These are phyloP conservation scores for Nephotettix cincticeps DNA, from an alignment of 1,140 invertebrate species.

Conservation along the genomic window DNA sequence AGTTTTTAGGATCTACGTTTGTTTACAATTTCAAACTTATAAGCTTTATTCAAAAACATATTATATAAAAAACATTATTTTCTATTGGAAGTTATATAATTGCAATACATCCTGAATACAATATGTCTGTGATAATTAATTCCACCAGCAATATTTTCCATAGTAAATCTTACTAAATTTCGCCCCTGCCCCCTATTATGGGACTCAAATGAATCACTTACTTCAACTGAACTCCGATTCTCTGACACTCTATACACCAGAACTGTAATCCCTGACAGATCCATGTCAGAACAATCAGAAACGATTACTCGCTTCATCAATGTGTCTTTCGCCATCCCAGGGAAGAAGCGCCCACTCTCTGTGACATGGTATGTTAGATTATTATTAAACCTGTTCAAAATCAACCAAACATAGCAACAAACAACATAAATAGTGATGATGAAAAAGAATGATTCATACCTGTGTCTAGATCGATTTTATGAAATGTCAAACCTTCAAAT, in stretches of 20 bases:
- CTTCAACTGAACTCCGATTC: background rate
- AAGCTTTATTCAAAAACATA: too few relatives aligned
- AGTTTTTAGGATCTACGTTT: too few relatives aligned
- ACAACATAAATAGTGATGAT: too few relatives aligned
- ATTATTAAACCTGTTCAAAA: too few relatives aligned
- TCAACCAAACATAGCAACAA: too few relatives aligned
- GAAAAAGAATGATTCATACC: too few relatives aligned
- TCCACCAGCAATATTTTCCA: background rate
- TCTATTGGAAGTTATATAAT: background rate
- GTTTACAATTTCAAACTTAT: too few relatives aligned
- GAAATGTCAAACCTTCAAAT: too few relatives aligned
- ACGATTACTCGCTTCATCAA: constrained; percentile 52
- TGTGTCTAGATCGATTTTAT: too few relatives aligned
- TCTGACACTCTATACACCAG: constrained; percentile 51
- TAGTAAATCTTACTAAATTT: background rate
- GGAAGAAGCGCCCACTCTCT: constrained; percentile 55
- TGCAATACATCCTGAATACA: background rate
- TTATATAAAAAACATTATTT: background rate
- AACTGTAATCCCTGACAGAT: constrained; percentile 53
- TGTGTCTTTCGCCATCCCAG: constrained; percentile 43
- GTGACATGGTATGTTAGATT: constrained; percentile 33
- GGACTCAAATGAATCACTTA: too few relatives aligned
- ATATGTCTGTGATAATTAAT: background rate
- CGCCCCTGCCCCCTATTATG: too few relatives aligned
- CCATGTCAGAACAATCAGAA: constrained; percentile 50